Evolutionary conservation across 2,113 vertebrate species (phyloP), one percentile per base, ranked within the genome.

Genomic region (Pampusana beccarii): DNA sequence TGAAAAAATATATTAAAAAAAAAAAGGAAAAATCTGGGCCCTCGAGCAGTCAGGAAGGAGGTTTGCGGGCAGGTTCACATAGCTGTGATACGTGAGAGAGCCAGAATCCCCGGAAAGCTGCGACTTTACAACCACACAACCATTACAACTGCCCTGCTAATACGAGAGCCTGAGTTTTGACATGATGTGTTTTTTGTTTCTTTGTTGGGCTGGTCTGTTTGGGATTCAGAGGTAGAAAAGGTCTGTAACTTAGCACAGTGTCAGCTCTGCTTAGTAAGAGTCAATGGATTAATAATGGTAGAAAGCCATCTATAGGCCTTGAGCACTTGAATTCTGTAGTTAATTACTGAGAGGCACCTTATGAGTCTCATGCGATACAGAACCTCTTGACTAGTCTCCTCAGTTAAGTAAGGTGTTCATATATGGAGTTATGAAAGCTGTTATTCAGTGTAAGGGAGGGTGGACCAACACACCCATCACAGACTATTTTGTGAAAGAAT

Each of bases 1-100:
- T 14, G 17, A 19, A 46, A 46, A 33, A 50, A 50, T n/a, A n/a
- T n/a, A n/a, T n/a, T n/a, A 24, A 50, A 93, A 72, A 66, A 84
- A 66, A 83, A 80, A 79, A 57, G 24, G 79, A 80, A 96, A 75
- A 86, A 85, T 29, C 26, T 88, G 57, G 31, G 51, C 60, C 66
- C 53, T 96, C 71, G 62, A 34, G 58, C 9, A 1, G 17, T 84
- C 64, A 91, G 66, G 87, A 92, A 96, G 46, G 54, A 85, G 77
- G 26, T 84, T 93, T 72, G 61, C 72, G 73, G 77, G 36, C 61
- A 86, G 61, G 72, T 50, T 91, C 16, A 79, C 4, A 1, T 16
- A 90, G 65, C 67, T 84, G 48, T 40, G 40, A 58, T 66, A 70
- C 0, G 0, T 67, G 72, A 88, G 64, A 72, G 40, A 29, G 21